Conservation (phyloP, 2,888 invertebrate species). For the Spicauda simplicius region DNA sequence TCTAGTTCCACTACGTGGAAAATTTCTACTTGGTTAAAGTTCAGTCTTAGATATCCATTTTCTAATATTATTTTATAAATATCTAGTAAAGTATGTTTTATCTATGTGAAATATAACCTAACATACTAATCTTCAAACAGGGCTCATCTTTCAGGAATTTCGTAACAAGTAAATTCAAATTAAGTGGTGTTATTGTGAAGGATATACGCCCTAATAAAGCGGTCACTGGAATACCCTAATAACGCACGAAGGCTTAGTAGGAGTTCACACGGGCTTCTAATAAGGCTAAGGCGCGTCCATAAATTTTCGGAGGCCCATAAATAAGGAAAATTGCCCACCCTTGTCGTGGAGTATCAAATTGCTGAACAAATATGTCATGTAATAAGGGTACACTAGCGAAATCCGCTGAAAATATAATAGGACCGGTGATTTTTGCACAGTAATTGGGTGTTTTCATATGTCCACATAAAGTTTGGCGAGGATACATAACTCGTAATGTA, state of each 20-base stretch:
- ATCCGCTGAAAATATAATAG: conserved; percentile 14
- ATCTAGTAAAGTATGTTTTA: too few species aligned
- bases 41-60: too few species aligned
- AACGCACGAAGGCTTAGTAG: conserved; percentile 17
- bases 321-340: conserved; percentile 78
- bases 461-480: too few species aligned
- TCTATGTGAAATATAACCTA: too few species aligned
- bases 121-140: too few species aligned
- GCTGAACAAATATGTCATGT: conserved; percentile 56
- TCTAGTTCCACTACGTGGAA: too few species aligned
- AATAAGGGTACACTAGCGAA: conserved; percentile 37
- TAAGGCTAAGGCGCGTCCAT: conserved; percentile 59
- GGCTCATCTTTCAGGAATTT: too few species aligned
- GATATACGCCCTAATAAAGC: conserved; percentile 23
- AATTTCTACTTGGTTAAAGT: too few species aligned
- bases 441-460: conserved; percentile 29
- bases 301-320: conserved; percentile 68
- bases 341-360: conserved; percentile 72
- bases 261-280: conserved; percentile 43
- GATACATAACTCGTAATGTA: too few species aligned
- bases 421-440: conserved; percentile 14
- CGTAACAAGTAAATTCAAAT: conserved; percentile 25
- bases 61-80: too few species aligned
- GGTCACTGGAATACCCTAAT: conserved; percentile 25
- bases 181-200: conserved; percentile 20